These are phyloP conservation scores for Peromyscus eremicus DNA, from an alignment of 2,797 vertebrate genomes.

Conservation along the genomic window DNA sequence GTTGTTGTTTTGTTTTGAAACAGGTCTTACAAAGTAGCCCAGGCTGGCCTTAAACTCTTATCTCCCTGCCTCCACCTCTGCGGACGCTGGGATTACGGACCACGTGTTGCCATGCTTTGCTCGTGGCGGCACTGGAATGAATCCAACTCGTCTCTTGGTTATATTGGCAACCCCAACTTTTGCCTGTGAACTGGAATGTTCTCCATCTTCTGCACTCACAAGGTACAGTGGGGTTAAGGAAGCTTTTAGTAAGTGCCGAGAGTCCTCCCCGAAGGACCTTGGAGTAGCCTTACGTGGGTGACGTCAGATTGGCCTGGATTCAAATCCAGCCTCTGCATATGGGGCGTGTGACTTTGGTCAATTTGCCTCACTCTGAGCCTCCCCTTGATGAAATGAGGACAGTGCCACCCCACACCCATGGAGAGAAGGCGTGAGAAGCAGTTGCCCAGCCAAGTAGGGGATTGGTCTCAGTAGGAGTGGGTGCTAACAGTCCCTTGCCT, in stretches of 20 bases:
- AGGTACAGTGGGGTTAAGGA: neutral
- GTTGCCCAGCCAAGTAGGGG: neutral
- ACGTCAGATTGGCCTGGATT: constrained; percentile 13
- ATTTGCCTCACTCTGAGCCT: neutral
- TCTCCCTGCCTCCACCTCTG: neutral
- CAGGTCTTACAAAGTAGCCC: neutral
- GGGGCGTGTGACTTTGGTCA: neutral
- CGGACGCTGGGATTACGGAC: neutral
- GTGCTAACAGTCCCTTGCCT: neutral
- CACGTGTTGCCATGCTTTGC: neutral
- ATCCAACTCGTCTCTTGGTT: neutral
- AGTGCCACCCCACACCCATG: neutral
- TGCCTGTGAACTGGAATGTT: neutral
- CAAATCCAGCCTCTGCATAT: neutral
- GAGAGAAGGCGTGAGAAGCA: neutral
- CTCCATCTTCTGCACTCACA: neutral
- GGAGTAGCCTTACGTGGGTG: neutral
- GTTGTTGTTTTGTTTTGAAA: constrained; percentile 5
- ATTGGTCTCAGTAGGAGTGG: neutral
- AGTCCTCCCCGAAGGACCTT: neutral
- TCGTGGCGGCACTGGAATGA: neutral
- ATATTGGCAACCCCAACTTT: neutral
- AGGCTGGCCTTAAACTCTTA: neutral
- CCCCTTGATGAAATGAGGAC: neutral
- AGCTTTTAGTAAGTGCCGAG: neutral